Conservation (phyloP, 2,888 invertebrate genomes). For the Erebia ligea region DNA sequence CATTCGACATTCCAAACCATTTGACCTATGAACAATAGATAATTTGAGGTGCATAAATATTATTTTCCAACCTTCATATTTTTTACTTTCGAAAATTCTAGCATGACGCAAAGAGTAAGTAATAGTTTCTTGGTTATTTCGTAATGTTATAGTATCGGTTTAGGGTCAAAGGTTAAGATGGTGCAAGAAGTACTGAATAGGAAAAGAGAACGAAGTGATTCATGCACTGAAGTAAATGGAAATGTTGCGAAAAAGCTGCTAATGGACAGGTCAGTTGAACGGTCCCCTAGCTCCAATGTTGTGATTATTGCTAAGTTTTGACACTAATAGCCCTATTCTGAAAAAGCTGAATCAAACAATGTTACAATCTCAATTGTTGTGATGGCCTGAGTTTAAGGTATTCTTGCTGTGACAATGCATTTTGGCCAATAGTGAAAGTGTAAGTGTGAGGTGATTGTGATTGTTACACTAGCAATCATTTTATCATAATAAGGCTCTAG, state of each 20-base stretch:
- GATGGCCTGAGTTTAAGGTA: no score
- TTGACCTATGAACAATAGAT: conserved; percentile 3
- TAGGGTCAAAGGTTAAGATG: conserved; percentile 47
- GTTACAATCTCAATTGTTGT: no score
- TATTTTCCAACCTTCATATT: conserved; percentile 8
- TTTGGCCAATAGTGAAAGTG: no score
- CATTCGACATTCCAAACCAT: background rate
- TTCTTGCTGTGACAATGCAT: no score
- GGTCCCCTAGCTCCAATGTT: background rate
- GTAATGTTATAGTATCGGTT: conserved; percentile 26
- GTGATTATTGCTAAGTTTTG: background rate
- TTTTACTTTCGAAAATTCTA: background rate
- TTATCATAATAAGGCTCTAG: no score
- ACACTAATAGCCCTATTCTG: background rate
- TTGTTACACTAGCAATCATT: no score
- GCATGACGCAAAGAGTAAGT: background rate
- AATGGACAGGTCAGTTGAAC: conserved; percentile 61
- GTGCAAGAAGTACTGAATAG: conserved; percentile 45
- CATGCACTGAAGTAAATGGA: conserved; percentile 56
- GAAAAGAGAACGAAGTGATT: conserved; percentile 68
- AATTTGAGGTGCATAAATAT: background rate
- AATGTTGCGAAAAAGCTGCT: conserved; percentile 64
- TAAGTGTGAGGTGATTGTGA: no score
- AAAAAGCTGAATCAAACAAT: no score
- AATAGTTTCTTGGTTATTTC: background rate